Base-by-base conservation (phyloP, 2,113 vertebrate species). In the Todiramphus chloris region DNA sequence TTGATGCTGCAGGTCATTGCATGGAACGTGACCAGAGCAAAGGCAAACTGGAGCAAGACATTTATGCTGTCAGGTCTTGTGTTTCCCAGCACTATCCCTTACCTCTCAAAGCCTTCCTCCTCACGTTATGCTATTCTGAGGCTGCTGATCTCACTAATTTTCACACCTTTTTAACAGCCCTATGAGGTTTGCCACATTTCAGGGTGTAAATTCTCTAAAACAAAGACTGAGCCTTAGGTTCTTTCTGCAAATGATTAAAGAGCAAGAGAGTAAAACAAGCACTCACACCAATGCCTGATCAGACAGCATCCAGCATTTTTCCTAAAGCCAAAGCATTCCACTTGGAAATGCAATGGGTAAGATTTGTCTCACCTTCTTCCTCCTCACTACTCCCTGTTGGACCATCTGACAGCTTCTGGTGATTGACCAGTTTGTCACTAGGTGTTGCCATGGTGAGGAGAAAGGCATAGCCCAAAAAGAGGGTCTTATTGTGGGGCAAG, bases 401-500 rank as follows among this genome's bases (percentile, higher is more conserved):
- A 58, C 97, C 97, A 35, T 98, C 97, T 50, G 93, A 94, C 51
- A 92, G 24, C 79, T 97, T 98, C 63, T 96, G 96, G 79, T 95
- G 97, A 97, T 98, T 98, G 84, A 96, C 91, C 75, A 98, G 85
- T 67, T 99, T 98, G 96, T 99, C 99, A 60, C 53, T 97, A 72
- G 99, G 98, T 5, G 98, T 99, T 20, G 99, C 99, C 43, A 98
- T 98, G 5, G 99, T 99, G 90, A 99, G 98, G 92, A 99, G 98
- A 97, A 99, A 99, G 50, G 99, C 99, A 64, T 99, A 99, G 74
- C 99, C 99, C 97, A 99, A 97, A 91, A 99, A 99, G 48, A 99
- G 99, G 6, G 99, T 98, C 33, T 98, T 95, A 94, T 98, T 99
- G 56, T 98, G 98, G 16, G 99, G 99, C 90, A 99, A 93, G 15